Percentiles rank a stretch among this genome's conserved stretches.
Conservation (phyloP, 2,888 invertebrate species). For the Lithophane leautieri region DNA sequence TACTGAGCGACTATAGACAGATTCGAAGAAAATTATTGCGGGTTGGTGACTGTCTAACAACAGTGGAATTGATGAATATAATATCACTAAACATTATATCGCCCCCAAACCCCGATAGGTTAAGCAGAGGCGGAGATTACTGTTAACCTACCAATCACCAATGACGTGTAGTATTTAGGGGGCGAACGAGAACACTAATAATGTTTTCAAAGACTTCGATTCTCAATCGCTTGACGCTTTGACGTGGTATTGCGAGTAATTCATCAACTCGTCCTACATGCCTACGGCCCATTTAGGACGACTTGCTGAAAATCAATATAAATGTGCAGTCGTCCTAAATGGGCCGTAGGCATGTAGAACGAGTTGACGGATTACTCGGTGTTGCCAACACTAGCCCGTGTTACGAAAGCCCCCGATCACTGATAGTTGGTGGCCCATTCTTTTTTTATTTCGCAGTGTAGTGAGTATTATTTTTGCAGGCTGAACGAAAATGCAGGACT, state of each 20-base stretch:
- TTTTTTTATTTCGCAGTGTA: no score
- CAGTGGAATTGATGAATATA: background rate
- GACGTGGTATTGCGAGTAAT: no score
- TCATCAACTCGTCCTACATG: no score
- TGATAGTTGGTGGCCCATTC: no score
- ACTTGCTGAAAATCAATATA: no score
- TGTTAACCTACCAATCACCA: conserved; percentile 16
- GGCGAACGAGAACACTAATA: conserved; percentile 16
- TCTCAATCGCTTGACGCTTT: no score
- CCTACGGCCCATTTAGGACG: no score
- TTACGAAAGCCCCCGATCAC: no score
- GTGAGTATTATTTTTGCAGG: background rate
- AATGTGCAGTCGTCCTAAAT: no score
- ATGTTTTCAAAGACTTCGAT: background rate
- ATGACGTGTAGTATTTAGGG: conserved; percentile 6
- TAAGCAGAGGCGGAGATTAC: conserved; percentile 6
- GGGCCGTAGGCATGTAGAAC: no score
- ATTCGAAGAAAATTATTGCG: background rate
- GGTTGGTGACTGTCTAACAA: background rate
- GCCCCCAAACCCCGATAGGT: background rate
- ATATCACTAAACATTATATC: background rate
- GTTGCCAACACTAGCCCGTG: no score
- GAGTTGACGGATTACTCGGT: no score
- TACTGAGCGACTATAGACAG: background rate
- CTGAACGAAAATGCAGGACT: background rate